Evolutionary conservation across 2,888 invertebrate species (phyloP).

Genomic region (Cartodere bifasciata): DNA sequence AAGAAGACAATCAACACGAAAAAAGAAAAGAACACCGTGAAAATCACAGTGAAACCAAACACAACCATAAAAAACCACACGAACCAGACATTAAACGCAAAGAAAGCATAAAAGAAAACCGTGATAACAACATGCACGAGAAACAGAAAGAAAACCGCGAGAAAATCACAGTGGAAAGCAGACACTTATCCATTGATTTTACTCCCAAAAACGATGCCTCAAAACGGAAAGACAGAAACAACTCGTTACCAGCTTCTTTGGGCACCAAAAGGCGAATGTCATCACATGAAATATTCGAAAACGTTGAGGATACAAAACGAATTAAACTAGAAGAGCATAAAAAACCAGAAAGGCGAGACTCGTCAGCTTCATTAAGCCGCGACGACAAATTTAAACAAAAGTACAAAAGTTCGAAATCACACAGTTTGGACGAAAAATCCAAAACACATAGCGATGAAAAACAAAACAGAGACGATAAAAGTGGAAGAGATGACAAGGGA

Average conservation of each 20-base stretch:
- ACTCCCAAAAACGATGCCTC: conserved; percentile 32
- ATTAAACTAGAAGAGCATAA: conserved; percentile 44
- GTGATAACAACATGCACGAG: conserved; percentile 39
- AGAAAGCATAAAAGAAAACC: conserved; percentile 36
- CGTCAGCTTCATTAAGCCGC: conserved; percentile 46
- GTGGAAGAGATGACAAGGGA: conserved; percentile 1
- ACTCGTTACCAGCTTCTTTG: conserved; percentile 50
- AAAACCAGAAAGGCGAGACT: conserved; percentile 50
- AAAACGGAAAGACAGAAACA: conserved; percentile 48
- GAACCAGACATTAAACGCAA: conserved; percentile 34
- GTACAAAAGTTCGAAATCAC: conserved; percentile 46
- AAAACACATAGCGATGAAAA: neutral
- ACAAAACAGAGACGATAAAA: neutral
- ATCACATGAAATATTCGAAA: conserved; percentile 55
- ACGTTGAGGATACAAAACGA: conserved; percentile 47
- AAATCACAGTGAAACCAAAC: conserved; percentile 34
- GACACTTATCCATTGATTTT: conserved; percentile 37
- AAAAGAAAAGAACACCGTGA: conserved; percentile 42
- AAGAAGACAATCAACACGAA: conserved; percentile 33
- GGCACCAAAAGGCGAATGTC: conserved; percentile 64
- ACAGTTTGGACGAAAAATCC: conserved; percentile 47
- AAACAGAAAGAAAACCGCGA: conserved; percentile 33
- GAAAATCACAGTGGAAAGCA: conserved; percentile 27
- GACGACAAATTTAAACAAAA: conserved; percentile 37
- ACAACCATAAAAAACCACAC: no score